Evolutionary conservation across 1,140 invertebrate species (phyloP), one percentile per base, ranked within the genome.

Genomic region (Danaus plexippus): DNA sequence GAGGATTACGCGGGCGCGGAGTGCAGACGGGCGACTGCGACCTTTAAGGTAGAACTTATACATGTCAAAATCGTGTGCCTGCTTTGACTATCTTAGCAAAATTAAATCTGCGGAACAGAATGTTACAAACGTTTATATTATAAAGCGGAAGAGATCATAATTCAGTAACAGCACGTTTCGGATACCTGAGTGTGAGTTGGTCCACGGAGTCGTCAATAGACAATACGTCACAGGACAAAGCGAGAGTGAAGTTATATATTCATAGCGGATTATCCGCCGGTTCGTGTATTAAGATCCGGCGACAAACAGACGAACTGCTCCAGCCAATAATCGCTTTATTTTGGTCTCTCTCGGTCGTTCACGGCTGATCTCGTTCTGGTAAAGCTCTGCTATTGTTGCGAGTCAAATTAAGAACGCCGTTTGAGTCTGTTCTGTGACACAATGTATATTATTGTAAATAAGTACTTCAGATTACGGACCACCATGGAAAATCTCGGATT

Each of bases 221-320:
- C 70, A 78, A 82, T 79, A 71, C 65, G 76, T 75, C 73, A 77
- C 59, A 69, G 62, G 76, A 84, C 77, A 82, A 80, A 77, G 71
- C 64, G 65, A 59, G 66, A 74, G 71, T 63, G 54, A 63, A 69
- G 69, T 75, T 77, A 77, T 75, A 78, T 80, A 84, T 82, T 85
- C 81, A 85, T 85, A 67, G 71, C 59, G 73, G 79, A 82, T 85
- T 82, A 84, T 75, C 70, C 57, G 43, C 13, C 55, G 67, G 73
- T 77, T 73, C 73, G 73, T 75, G 71, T 75, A 75, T 77, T 80
- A 74, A 59, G 59, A 63, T 67, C 65, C 49, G 63, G 61, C 65
- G 73, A 77, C 79, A 80, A 32, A 72, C 71, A 73, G 69, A 70
- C 73, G 69, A 42, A 51, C 64, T 56, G 64, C 61, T 32, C 53